phyloP scores from a whole-genome alignment of 1,140 invertebrate genomes.

The Ganaspis sp. region DNA sequence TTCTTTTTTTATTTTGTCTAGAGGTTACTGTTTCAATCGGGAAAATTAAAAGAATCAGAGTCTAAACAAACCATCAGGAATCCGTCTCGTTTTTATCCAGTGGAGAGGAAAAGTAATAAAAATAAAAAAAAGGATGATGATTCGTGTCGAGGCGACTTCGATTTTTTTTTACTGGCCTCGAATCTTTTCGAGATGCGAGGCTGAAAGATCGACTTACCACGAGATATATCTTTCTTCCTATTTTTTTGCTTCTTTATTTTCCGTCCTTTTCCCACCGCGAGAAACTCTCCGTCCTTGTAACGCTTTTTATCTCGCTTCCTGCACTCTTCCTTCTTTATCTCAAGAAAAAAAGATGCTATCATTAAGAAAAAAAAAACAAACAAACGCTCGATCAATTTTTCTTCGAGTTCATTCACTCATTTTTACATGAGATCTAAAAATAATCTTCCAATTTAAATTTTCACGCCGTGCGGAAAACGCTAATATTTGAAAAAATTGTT shows the following conservation, averaged over 20 bases:
- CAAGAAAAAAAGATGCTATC: background rate
- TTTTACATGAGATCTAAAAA: slow-evolving; percentile 45
- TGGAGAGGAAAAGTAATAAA: background rate
- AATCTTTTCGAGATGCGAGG: background rate
- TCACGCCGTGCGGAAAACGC: no score
- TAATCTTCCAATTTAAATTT: no score
- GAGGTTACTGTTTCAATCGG: background rate
- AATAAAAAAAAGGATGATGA: slow-evolving; percentile 8
- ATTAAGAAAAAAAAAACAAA: no score
- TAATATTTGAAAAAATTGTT: no score
- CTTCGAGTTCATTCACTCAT: background rate
- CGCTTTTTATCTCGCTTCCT: slow-evolving; percentile 47
- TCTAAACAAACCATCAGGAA: background rate
- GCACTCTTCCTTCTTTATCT: slow-evolving; percentile 1
- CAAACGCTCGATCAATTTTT: background rate
- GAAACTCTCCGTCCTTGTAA: slow-evolving; percentile 41
- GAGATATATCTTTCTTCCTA: background rate
- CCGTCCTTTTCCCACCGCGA: background rate
- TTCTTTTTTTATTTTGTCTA: no score
- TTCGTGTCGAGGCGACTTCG: background rate
- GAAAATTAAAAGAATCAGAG: background rate
- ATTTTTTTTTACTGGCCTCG: slow-evolving; percentile 1
- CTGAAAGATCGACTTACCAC: slow-evolving; percentile 2
- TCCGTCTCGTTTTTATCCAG: background rate
- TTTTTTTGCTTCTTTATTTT: background rate